Percentiles rank a stretch among this genome's conserved stretches.
These are phyloP conservation scores for Isaurus tuberculatus DNA, from an alignment of 92 coral and sea anemone genomes.

Conservation along the genomic window DNA sequence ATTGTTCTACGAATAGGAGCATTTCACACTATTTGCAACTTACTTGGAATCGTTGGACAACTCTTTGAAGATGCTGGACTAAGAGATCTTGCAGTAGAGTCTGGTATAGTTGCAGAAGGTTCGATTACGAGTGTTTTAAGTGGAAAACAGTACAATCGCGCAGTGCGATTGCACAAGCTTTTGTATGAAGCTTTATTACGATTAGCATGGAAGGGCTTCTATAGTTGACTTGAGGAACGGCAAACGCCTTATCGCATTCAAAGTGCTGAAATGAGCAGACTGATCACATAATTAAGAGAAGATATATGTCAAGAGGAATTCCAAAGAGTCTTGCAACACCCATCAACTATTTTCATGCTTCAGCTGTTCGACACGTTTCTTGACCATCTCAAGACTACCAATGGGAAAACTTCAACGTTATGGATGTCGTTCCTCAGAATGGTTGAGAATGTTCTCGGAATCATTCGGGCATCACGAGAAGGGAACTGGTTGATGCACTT, in stretches of 20 bases:
- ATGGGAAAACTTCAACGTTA: conserved; percentile 47
- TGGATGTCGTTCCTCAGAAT: conserved; percentile 46
- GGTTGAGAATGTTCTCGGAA: conserved; percentile 48
- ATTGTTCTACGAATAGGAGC: conserved; percentile 51
- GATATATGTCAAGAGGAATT: conserved; percentile 39
- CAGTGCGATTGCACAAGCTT: conserved; percentile 32
- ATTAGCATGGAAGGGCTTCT: conserved; percentile 46
- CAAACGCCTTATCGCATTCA: conserved; percentile 3
- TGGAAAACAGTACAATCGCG: conserved; percentile 40
- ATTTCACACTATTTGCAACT: conserved; percentile 44
- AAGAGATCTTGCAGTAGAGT: conserved; percentile 40
- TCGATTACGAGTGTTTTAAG: conserved; percentile 29
- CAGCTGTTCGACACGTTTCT: conserved; percentile 24
- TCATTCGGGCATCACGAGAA: conserved; percentile 56
- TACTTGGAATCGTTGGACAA: conserved; percentile 11
- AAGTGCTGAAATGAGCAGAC: conserved; percentile 11
- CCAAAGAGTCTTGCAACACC: conserved; percentile 2
- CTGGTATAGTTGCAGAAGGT: conserved; percentile 45
- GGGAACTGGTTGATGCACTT: conserved; percentile 63
- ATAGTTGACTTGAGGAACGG: conserved; percentile 44
- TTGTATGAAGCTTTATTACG: conserved; percentile 51
- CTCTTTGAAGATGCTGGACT: conserved; percentile 29
- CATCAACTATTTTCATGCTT: conserved; percentile 37
- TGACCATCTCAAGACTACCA: conserved; percentile 25
- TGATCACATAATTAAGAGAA: conserved; percentile 32